Base-by-base conservation (phyloP, 2,113 vertebrate species). In the Plectropomus leopardus region DNA sequence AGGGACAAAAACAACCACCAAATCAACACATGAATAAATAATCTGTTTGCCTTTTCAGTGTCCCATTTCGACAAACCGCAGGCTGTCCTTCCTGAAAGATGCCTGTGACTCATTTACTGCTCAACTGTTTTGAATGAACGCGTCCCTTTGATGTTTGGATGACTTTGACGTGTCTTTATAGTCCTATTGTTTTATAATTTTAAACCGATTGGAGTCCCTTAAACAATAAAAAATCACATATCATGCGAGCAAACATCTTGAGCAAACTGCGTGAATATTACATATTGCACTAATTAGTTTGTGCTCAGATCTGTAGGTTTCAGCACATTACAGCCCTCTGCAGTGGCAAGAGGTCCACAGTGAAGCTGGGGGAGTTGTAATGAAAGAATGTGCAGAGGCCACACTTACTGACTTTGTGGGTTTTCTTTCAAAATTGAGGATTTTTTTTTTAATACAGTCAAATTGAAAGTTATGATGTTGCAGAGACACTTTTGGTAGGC, bases 11-110 rank as follows among this genome's bases (percentile, higher is more conserved):
- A 87, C 82, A 90, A 76, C 30, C 74, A 78, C 67, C 70, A 77
- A 83, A 87, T 89, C 85, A 90, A 91, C 85, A 85, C 85, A 93
- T 92, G 54, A 91, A 94, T 92, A 85, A 93, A 90, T 91, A 65
- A 93, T 93, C 23, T 83, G 87, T 90, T 93, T 84, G 86, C 71
- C 57, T 93, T 86, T 85, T 79, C 84, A 42, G 50, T 86, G 86
- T 89, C 92, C 89, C 83, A 88, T 84, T 92, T 93, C 21, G 57
- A 76, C 44, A 82, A 92, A 88, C 83, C 80, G 69, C 78, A 66
- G 80, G 74, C 84, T 79, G 57, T 84, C 79, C 73, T 85, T 78
- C 72, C 73, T 75, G 71, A 83, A 78, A 79, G 64, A 82, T 40
- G 84, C 55, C 88, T 90, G 79, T 55, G 84, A 89, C 80, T 90